These are phyloP conservation scores for Yponomeuta plumbellus DNA, from an alignment of 2,888 invertebrate genomes.

Conservation along the genomic window DNA sequence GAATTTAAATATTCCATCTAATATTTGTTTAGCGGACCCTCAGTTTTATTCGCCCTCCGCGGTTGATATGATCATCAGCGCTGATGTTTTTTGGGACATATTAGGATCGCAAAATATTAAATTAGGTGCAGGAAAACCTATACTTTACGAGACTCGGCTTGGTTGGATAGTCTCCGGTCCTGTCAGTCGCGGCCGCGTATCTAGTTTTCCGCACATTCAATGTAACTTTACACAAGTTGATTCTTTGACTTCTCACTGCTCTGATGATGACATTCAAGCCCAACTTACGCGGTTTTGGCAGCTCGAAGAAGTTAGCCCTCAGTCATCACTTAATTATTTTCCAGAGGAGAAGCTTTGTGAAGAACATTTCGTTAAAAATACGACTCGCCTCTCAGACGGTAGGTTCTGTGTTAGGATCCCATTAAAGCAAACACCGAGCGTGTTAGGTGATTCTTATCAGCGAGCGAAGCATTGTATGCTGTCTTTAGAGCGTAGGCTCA, in stretches of 20 bases:
- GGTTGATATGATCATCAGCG: conserved; percentile 28
- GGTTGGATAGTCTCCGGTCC: conserved; percentile 28
- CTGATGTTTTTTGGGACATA: conserved; percentile 27
- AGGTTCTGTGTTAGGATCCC: conserved; percentile 29
- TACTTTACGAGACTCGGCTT: conserved; percentile 23
- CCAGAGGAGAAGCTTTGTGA: conserved; percentile 28
- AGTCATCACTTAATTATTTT: conserved; percentile 18
- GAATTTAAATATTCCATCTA: conserved; percentile 12
- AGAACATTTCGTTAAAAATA: conserved; percentile 28
- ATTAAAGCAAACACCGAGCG: conserved; percentile 22
- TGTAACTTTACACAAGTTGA: conserved; percentile 8
- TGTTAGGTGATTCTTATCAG: conserved; percentile 27
- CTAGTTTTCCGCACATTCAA: conserved; percentile 12
- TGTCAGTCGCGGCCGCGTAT: conserved; percentile 17
- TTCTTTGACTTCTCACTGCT: background rate
- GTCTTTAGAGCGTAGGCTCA: conserved; percentile 24
- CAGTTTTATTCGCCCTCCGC: conserved; percentile 20
- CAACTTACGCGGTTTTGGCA: conserved; percentile 23
- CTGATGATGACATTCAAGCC: conserved; percentile 4
- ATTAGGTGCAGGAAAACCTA: conserved; percentile 22
- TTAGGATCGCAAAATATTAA: conserved; percentile 23
- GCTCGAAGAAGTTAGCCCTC: conserved; percentile 23
- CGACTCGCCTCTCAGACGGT: conserved; percentile 27
- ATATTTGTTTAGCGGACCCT: conserved; percentile 22
- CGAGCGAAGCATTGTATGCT: conserved; percentile 25